Evolutionary conservation across 2,113 vertebrate species (phyloP).

Genomic region (Nestor notabilis): DNA sequence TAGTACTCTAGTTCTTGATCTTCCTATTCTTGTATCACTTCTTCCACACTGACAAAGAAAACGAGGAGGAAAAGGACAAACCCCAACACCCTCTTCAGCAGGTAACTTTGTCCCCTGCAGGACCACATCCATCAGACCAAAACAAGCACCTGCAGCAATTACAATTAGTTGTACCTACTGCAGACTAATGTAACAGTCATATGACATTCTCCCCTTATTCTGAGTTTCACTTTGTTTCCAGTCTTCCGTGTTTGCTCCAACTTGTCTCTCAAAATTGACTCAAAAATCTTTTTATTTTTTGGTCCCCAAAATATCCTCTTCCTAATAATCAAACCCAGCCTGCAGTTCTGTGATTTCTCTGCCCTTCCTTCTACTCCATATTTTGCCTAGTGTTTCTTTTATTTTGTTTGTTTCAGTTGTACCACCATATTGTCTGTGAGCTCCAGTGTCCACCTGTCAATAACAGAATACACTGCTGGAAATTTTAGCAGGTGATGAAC

Average conservation of each 20-base stretch:
- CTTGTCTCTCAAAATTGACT: not conserved
- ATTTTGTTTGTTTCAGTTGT: not conserved
- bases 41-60: not conserved
- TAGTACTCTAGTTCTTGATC: not conserved
- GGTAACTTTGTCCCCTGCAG: no score
- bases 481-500: not conserved
- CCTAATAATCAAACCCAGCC: not conserved
- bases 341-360: not conserved
- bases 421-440: not conserved
- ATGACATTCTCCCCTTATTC: not conserved
- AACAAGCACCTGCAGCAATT: not conserved
- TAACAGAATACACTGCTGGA: not conserved
- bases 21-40: not conserved
- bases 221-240: not conserved
- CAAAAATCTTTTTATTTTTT: not conserved
- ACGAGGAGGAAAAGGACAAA: not conserved
- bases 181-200: not conserved
- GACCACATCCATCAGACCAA: not conserved
- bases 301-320: not conserved
- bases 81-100: not conserved
- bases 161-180: accelerated
- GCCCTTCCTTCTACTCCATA: accelerated
- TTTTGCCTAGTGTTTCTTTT: not conserved
- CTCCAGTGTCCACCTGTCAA: accelerated
- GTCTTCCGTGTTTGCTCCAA: not conserved